A percentile compares a stretch with the other conserved stretches of the same genome.
Evolutionary conservation across 2,888 invertebrate species (phyloP).

Genomic region (Sesamia inferens): DNA sequence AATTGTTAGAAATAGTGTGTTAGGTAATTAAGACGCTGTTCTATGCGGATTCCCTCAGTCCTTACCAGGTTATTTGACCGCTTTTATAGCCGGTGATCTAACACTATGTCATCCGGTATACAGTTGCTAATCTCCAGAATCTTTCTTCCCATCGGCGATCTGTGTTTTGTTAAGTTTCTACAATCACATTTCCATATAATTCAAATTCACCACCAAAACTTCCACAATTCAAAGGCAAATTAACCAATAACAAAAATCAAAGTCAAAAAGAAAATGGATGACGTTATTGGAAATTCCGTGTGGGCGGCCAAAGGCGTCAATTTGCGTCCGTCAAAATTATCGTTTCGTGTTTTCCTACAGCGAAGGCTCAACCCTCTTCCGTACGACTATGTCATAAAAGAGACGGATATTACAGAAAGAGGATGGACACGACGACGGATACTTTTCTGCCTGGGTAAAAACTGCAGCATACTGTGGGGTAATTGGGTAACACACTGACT

Average conservation of each 20-base stretch:
- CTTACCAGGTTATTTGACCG: too few relatives aligned
- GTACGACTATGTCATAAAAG: neutral
- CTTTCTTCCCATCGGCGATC: too few relatives aligned
- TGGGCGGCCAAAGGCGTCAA: neutral
- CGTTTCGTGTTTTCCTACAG: neutral
- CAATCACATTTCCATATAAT: too few relatives aligned
- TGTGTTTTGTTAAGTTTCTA: neutral
- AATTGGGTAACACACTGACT: neutral
- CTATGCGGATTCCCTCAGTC: too few relatives aligned
- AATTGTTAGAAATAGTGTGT: too few relatives aligned
- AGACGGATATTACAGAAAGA: neutral
- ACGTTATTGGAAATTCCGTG: neutral
- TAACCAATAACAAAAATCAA: neutral
- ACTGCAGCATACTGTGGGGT: neutral
- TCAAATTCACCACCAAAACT: neutral
- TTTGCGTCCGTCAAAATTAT: slow-evolving; percentile 15
- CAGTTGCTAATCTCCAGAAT: too few relatives aligned
- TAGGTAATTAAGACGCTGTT: too few relatives aligned
- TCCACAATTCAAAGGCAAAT: neutral
- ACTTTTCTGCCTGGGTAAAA: neutral
- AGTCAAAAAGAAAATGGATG: neutral
- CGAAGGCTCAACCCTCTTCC: slow-evolving; percentile 17
- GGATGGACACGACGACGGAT: neutral
- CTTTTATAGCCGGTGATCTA: too few relatives aligned
- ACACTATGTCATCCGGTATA: too few relatives aligned